Evolutionary conservation across 2,888 invertebrate genomes (phyloP), one percentile per base, ranked within the genome.

Genomic region (Drosophila meridionalis): DNA sequence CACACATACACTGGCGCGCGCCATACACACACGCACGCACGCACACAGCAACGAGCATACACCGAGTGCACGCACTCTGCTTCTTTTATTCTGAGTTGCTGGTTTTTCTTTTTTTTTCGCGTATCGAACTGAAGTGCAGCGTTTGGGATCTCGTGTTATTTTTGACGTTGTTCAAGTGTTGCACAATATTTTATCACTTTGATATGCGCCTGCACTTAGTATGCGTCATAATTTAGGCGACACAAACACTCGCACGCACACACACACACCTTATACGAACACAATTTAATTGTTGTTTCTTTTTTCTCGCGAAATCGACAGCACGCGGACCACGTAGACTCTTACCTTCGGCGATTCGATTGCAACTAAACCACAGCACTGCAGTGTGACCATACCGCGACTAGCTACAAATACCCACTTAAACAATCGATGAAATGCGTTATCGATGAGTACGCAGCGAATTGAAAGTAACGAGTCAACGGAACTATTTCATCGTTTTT

Each of bases 191-290:
- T 73, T 69, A 81, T 75, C 56, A 56, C 40, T 69, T 60, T 64
- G 59, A 69, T 57, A 77, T 67, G 71, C 66, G 76, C 72, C 61
- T 83, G 83, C 83, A 84, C 64, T 86, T 71, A 67, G 69, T 59
- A 78, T 80, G 84, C 86, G 83, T 86, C 83, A 86, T 86, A 82
- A 84, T 82, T 85, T 73, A 69, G 52, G 82, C 70, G 78, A 84
- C 72, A 76, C 73, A 69, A 48, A 14, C 34, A 57, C 11, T 11
- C 65, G 61, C 55, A 71, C 69, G 68, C 62, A 70, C 45, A 66
- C 68, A 73, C 56, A 65, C 66, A 73, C 74, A 20, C 20, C 20
- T 20, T 20, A 20, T 20, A 53, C 66, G 59, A 63, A 55, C 59
- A 61, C 64, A 75, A 68, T 47, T 55, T 47, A 59, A 68, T 63